These are phyloP conservation scores for Tapera naevia DNA, from an alignment of 2,797 vertebrate genomes.

Conservation along the genomic window DNA sequence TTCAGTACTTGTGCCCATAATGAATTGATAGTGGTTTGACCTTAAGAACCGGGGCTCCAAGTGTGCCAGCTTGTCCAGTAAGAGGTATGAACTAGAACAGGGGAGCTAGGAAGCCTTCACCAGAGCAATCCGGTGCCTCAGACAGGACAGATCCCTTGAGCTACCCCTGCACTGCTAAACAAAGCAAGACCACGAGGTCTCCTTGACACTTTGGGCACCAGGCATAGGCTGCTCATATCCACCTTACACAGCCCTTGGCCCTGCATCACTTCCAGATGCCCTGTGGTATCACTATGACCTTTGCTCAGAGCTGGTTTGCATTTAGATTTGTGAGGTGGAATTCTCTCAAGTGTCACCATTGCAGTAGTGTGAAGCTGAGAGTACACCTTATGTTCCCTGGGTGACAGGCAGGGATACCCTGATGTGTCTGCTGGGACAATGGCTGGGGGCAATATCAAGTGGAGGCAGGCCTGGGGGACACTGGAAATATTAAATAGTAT, in stretches of 20 bases:
- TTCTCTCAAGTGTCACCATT: not conserved
- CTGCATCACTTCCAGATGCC: not conserved
- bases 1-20: not conserved
- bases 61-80: not conserved
- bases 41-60: not conserved
- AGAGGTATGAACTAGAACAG: not conserved
- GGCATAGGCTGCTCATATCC: not conserved
- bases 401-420: not conserved
- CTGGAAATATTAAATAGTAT: not conserved
- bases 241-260: not conserved
- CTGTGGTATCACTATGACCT: not conserved
- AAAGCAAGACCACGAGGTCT: not conserved
- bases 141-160: not conserved
- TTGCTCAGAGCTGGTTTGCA: not conserved
- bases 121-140: not conserved
- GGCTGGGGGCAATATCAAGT: accelerated
- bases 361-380: not conserved
- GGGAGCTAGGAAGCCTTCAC: not conserved
- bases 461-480: not conserved
- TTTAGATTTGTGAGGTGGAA: not conserved
- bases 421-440: not conserved
- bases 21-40: not conserved
- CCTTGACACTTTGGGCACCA: accelerated
- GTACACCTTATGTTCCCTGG: accelerated
- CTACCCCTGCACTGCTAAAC: not conserved